Percentiles rank a stretch among this genome's conserved stretches.
These are phyloP conservation scores for Neopelma chrysocephalum DNA, from an alignment of 2,797 vertebrate genomes.

Conservation along the genomic window DNA sequence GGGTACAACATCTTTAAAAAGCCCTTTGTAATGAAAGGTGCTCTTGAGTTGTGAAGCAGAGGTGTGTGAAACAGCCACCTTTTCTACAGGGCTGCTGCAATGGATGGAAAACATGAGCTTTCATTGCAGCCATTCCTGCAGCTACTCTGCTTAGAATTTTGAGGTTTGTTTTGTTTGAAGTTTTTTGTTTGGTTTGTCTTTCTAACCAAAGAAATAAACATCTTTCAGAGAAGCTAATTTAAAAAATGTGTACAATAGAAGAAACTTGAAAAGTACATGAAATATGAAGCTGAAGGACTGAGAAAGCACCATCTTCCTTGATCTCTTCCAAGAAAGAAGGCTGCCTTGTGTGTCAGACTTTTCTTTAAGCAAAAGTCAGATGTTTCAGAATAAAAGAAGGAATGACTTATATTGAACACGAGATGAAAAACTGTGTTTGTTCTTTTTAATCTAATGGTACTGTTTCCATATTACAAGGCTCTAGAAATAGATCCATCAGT, in stretches of 20 bases:
- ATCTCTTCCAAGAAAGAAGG: neutral
- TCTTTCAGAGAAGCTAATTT: neutral
- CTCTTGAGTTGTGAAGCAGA: neutral
- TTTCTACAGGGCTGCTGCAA: neutral
- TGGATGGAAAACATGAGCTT: neutral
- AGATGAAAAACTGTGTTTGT: neutral
- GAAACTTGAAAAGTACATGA: neutral
- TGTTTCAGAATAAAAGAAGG: neutral
- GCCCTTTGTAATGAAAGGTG: neutral
- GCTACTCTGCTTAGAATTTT: neutral
- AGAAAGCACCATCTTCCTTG: neutral
- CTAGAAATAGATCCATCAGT: conserved; percentile 36
- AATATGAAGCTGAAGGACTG: neutral
- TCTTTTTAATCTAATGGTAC: conserved; percentile 41
- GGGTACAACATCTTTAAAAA: conserved; percentile 10
- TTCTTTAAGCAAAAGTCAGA: neutral
- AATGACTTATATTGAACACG: neutral
- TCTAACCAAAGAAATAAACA: neutral
- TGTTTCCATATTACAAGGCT: neutral
- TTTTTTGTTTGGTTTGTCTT: neutral
- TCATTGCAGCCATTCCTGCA: neutral
- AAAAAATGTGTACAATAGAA: neutral
- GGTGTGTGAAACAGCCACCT: neutral
- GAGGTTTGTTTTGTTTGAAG: neutral
- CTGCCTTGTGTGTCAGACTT: neutral